phyloP scores from a whole-genome alignment of 2,888 invertebrate species.

The Nowickia ferox region DNA sequence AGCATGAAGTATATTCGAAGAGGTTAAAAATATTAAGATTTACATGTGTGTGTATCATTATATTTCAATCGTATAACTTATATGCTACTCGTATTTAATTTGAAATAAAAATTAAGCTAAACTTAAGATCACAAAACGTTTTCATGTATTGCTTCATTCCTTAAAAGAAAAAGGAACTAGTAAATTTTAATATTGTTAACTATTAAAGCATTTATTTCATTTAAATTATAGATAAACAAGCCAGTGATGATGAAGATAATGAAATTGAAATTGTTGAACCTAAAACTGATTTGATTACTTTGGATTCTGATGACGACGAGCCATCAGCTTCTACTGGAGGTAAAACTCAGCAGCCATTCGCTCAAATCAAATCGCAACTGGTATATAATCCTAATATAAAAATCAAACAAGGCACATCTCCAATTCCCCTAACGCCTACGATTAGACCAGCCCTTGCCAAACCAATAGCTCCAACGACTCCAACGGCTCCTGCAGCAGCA shows the following conservation, averaged over 20 bases:
- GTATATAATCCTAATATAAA: not conserved
- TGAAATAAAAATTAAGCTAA: constrained; percentile 7
- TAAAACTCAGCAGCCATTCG: constrained; percentile 15
- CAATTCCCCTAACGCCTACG: not conserved
- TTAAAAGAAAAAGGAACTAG: not conserved
- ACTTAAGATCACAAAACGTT: not conserved
- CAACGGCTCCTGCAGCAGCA: not conserved
- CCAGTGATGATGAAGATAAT: constrained; percentile 82
- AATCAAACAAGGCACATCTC: not conserved
- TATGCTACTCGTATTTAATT: not conserved
- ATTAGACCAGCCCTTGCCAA: not conserved
- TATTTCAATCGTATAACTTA: not conserved
- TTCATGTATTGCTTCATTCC: not conserved
- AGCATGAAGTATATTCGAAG: constrained; percentile 2
- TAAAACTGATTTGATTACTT: constrained; percentile 81
- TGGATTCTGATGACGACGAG: constrained; percentile 81
- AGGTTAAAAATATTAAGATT: constrained; percentile 2
- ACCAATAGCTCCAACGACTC: not conserved
- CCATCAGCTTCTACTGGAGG: constrained; percentile 50
- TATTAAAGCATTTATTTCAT: not conserved
- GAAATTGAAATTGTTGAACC: constrained; percentile 83
- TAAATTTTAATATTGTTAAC: not conserved
- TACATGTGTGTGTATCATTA: constrained; percentile 13
- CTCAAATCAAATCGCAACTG: constrained; percentile 32
- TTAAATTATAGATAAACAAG: constrained; percentile 80